Evolutionary conservation across 1,140 invertebrate genomes (phyloP).

Genomic region (Dinoponera quadriceps): DNA sequence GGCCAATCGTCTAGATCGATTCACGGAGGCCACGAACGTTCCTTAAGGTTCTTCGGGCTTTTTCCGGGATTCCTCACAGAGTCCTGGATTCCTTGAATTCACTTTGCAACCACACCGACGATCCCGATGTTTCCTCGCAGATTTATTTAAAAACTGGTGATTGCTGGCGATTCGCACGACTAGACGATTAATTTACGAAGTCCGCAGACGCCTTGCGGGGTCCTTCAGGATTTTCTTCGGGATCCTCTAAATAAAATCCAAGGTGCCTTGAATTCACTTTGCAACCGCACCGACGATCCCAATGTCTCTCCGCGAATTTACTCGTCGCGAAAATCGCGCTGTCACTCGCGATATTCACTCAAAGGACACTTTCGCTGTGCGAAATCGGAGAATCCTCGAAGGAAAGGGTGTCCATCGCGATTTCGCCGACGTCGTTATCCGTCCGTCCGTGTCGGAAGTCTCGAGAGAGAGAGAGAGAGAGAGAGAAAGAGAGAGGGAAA

Average conservation of each 20-base stretch:
- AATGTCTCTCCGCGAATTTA: not conserved
- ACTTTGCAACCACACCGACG: not conserved
- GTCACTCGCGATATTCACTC: not conserved
- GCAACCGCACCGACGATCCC: not conserved
- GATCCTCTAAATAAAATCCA: not conserved
- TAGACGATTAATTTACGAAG: no score
- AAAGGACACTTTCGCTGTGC: no score
- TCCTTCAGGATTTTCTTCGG: not conserved
- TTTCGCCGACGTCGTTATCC: no score
- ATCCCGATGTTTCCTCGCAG: not conserved
- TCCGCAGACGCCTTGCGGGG: not conserved
- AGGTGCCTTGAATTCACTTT: not conserved
- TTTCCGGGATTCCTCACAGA: not conserved
- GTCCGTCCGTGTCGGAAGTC: no score
- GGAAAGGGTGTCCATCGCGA: no score
- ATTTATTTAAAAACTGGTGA: not conserved
- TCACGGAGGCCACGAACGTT: not conserved
- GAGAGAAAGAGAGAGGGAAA: no score
- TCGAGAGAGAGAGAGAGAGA: no score
- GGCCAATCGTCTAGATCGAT: no score
- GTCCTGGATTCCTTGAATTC: not conserved
- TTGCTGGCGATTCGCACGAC: no score
- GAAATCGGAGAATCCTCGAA: no score
- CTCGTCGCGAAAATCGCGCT: not conserved
- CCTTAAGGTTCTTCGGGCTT: not conserved